Conservation (phyloP, 2,888 invertebrate genomes). For the Epirrita christyi region DNA sequence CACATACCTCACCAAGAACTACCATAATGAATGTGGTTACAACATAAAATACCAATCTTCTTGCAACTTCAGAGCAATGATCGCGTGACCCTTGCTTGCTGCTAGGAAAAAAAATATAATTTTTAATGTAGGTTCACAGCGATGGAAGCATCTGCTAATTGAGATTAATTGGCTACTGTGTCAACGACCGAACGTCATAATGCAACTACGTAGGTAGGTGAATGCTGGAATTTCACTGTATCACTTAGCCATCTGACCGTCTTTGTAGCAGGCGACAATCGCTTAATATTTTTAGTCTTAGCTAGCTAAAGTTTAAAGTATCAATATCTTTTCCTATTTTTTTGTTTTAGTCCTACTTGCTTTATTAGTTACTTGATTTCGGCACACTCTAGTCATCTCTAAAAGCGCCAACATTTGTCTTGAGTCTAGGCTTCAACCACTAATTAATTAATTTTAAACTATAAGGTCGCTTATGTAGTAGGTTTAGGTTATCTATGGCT, state of each 20-base stretch:
- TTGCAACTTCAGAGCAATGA: conserved; percentile 19
- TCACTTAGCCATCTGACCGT: too few relatives aligned
- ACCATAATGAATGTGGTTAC: conserved; percentile 6
- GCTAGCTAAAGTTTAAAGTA: too few relatives aligned
- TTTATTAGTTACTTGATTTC: too few relatives aligned
- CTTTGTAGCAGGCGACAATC: too few relatives aligned
- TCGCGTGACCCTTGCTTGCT: conserved; percentile 22
- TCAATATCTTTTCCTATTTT: too few relatives aligned
- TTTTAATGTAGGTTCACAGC: conserved; percentile 1
- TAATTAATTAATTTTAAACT: too few relatives aligned
- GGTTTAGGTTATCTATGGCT: too few relatives aligned
- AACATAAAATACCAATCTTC: conserved; percentile 12
- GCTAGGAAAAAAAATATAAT: conserved; percentile 2
- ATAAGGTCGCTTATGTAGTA: too few relatives aligned
- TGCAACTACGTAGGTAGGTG: conserved; percentile 36
- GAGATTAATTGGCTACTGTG: conserved; percentile 54
- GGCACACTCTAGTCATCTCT: not conserved
- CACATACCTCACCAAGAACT: conserved; percentile 24
- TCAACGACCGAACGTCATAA: conserved; percentile 49
- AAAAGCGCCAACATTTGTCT: not conserved
- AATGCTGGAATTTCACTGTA: conserved; percentile 27
- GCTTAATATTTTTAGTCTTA: too few relatives aligned
- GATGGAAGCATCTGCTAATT: conserved; percentile 38
- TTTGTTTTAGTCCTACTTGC: too few relatives aligned
- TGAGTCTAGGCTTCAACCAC: too few relatives aligned